Base-by-base conservation (phyloP, 2,113 vertebrate species). In the Zosterops hypoxanthus region DNA sequence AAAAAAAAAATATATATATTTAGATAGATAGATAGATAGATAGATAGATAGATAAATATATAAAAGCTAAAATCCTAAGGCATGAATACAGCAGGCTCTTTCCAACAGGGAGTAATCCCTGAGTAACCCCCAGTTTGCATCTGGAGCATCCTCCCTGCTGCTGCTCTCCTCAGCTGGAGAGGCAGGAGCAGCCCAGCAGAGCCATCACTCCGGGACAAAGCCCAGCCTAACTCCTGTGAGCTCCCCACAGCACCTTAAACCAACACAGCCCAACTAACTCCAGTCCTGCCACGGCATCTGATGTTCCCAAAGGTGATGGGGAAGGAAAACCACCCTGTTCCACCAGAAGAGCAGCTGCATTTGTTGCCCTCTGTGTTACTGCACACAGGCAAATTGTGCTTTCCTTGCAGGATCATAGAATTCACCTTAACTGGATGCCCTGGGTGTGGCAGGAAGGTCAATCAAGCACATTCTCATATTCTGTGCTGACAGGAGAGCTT, bases 261-360 rank as follows among this genome's bases (percentile, higher is more conserved):
- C 47, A 65, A 7, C 77, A 26, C 3, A 13, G 53, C 28, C 26
- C 36, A 31, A 6, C 5, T 0, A 18, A 24, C 46, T 20, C 6
- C 50, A n/a, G 16, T 9, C 36, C 55, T 55, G 55, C 49, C 63
- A 61, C 0, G 0, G 11, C 23, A 21, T 34, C 44, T 55, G 26
- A 15, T 7, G 4, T 15, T 65, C 39, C 64, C 36, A 26, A 5
- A 17, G 0, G 0, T 5, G 24, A 6, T 2, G 25, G 33, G 31
- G 34, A 72, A 44, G 44, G 14, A 42, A 46, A 69, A 14, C 8
- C 63, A 22, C 3, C 29, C 24, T 41, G 65, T 34, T 53, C 9
- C 71, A 34, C 12, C 68, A 24, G 14, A 34, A 24, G 8, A 68
- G 25, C 71, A 16, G 39, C 41, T 29, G 57, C 12, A 0, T 15